phyloP scores from a whole-genome alignment of 2,888 invertebrate species.

The Neoaliturus tenellus region DNA sequence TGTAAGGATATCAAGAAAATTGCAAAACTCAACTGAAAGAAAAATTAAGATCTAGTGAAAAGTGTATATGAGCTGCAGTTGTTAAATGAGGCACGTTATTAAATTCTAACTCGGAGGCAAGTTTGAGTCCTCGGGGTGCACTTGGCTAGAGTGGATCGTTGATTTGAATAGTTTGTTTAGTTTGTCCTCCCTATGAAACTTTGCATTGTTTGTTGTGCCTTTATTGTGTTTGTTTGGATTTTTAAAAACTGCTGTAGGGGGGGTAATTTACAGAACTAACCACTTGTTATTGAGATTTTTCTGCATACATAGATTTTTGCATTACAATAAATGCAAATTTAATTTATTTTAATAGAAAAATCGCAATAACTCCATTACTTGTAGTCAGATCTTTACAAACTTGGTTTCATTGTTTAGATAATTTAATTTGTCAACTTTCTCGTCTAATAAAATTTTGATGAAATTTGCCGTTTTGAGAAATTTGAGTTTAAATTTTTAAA shows the following conservation, averaged over 20 bases:
- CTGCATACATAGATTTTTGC: too few relatives aligned
- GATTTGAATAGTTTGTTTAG: slow-evolving; percentile 20
- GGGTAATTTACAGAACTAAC: too few relatives aligned
- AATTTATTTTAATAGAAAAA: too few relatives aligned
- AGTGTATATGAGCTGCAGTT: not conserved
- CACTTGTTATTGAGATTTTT: not conserved
- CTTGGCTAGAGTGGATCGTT: not conserved
- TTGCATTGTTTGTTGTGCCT: not conserved
- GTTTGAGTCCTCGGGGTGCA: slow-evolving; percentile 6
- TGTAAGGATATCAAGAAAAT: too few relatives aligned
- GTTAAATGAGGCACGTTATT: slow-evolving; percentile 24
- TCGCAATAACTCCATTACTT: too few relatives aligned
- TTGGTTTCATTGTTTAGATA: too few relatives aligned
- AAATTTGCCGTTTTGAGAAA: too few relatives aligned
- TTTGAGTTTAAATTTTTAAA: too few relatives aligned
- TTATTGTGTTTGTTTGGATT: not conserved
- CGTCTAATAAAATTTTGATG: too few relatives aligned
- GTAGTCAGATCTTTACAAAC: too few relatives aligned
- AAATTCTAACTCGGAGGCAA: not conserved
- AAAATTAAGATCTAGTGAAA: not conserved
- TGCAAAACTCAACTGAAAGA: not conserved
- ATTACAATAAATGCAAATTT: too few relatives aligned
- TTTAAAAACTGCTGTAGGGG: not conserved
- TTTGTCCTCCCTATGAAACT: not conserved
- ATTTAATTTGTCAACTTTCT: too few relatives aligned